Base-by-base conservation (phyloP, 64 coral and sea anemone genomes). In the Montipora sp. region DNA sequence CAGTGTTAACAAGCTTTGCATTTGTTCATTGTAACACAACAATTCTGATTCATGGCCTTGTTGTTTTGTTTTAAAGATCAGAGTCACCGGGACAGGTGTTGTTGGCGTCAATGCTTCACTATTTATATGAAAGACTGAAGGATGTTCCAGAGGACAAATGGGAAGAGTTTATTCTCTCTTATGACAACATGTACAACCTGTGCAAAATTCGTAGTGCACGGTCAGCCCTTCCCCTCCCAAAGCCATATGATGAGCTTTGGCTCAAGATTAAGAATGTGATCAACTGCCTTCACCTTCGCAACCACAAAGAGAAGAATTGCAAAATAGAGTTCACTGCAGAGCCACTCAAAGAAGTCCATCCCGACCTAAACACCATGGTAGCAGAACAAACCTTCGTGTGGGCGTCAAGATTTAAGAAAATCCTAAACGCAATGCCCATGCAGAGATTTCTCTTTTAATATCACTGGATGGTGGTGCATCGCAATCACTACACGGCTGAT, bases 131-230 rank as follows among this genome's bases (percentile, higher is more conserved):
- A 36, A 36, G 36, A 36, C 36, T 36, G 36, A 36, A 36, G 36
- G 36, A 36, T 36, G 36, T 36, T 36, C 36, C 36, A 55, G 51
- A 55, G 10, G 10, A 55, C 6, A 10, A 87, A 2, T 87, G 84
- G 70, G 46, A 50, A 53, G 20, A 50, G 4, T 43, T 75, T 48
- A 78, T 89, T 0, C 43, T 78, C 2, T 58, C 87, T 3, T 89
- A 89, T 48, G 87, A 88, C 47, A 76, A 77, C 48, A 89, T 79
- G 87, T 89, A 75, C 55, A 22, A 89, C 13, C 3, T 89, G 51
- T 49, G 57, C 44, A 49, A 36, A 3, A 23, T 89, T 9, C 36
- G n/a, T 3, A 45, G 7, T 5, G n/a, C 75, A 8, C 63, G 23
- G 15, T 19, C 63, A 15, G 4, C 27, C 3, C 55, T 89, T 0